Base-by-base conservation (phyloP, 1,140 invertebrate species). In the Reticulitermes speratus region DNA sequence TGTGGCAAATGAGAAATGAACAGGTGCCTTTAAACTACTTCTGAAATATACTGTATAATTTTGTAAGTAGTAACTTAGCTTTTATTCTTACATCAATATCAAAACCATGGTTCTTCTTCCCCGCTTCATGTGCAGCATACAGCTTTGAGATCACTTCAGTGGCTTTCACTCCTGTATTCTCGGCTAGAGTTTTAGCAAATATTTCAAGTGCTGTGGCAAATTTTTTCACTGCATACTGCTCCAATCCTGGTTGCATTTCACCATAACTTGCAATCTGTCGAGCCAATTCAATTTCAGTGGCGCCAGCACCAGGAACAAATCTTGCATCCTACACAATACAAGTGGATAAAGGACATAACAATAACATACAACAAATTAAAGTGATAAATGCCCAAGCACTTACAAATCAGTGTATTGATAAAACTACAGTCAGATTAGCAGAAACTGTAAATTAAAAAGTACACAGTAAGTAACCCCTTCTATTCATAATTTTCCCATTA, bases 181-280 rank as follows among this genome's bases (percentile, higher is more conserved):
- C 98, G 59, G 98, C 97, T 83, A 99, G 92, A 30, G 96, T 95
- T 91, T 97, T 97, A 0, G 98, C 97, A 88, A 99, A 96, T 59
- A 93, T 93, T 92, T 99, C 97, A 0, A 99, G 90, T 9, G 98
- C 97, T 85, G 95, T 94, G 48, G 97, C 97, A 92, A 99, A 99
- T 90, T 98, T 98, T 87, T 97, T 95, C 2, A 99, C 97, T 45
- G 98, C 96, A 92, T 99, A 99, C 90, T 99, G 99, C 90, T 99
- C 98, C 85, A 99, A 92, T 14, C 98, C 98, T 6, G 98, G 97
- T 81, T 97, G 91, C 55, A 96, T 98, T 88, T 99, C 97, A 9
- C 97, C 98, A 90, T 95, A 98, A 48, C 95, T 93, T 11, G 95
- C 92, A 25, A 99, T 93, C 89, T 97, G 95, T 84, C 95, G 94